Base-by-base conservation (phyloP, 2,888 invertebrate species). In the Rhopalosiphum nymphaeae region DNA sequence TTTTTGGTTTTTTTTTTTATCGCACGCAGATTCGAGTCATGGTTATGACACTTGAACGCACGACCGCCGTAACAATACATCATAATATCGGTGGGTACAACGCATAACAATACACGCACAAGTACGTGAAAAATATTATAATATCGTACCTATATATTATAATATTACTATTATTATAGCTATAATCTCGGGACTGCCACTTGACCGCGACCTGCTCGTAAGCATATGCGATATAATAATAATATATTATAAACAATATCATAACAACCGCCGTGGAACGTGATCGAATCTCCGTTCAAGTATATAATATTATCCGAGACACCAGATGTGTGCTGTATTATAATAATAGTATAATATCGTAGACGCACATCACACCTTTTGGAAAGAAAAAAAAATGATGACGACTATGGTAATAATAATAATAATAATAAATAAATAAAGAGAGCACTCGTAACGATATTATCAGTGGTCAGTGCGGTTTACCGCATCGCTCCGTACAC, bases 401-500 rank as follows among this genome's bases (percentile, higher is more conserved):
- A 67, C 67, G 67, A 78, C 36, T 16, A 36, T 7, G 67, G 21
- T 36, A 21, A 36, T 36, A 36, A 21, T 78, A 57, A 61, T 57
- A 57, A 57, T 26, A 67, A 67, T 25, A 25, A 26, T 42, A 26
- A 26, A 61, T 44, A 89, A 61, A 61, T 44, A 61, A 89, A 84
- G 10, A 90, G n/a, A 90, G 78, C 44, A 67, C 46, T 67, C 78
- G 78, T 91, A 78, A 91, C 78, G 36, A 78, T 91, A 91, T 84
- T 84, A 78, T 78, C 78, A 49, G 46, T 26, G 91, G 78, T 91
- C 91, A 91, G 16, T 53, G 91, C 53, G 91, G 91, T 91, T 91
- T 16, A 91, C 91, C 78, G 25, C 44, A 90, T n/a, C 29, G 11
- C 46, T n/a, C n/a, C 36, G 16, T 42, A 44, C 21, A 90, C 42